A percentile compares a stretch with the other conserved stretches of the same genome.
These are phyloP conservation scores for Pachymerium ferrugineum DNA, from an alignment of 2,888 invertebrate genomes.

Conservation along the genomic window DNA sequence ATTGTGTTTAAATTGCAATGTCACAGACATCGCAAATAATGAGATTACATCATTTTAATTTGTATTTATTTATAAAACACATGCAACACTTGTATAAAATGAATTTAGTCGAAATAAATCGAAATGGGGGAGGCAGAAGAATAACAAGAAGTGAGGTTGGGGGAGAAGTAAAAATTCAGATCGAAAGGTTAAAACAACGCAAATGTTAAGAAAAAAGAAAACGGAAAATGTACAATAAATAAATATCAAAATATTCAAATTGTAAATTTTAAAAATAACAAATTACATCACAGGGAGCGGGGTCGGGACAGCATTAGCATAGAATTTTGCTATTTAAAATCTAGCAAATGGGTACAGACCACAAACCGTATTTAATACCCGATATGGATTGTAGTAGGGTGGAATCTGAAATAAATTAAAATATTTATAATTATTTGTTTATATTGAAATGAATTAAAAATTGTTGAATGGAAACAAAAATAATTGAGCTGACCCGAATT, in stretches of 20 bases:
- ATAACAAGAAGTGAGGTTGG: too few species aligned
- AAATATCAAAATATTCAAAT: background rate
- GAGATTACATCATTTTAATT: too few species aligned
- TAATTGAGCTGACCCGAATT: background rate
- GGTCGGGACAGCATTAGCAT: background rate
- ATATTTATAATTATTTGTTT: background rate
- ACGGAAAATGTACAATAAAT: background rate
- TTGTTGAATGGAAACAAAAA: background rate
- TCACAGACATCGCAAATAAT: too few species aligned
- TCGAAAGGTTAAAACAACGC: too few species aligned
- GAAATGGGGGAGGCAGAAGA: too few species aligned
- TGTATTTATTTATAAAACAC: too few species aligned
- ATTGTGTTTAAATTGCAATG: too few species aligned
- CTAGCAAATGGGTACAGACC: background rate
- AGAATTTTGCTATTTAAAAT: constrained; percentile 7
- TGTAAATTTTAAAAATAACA: background rate
- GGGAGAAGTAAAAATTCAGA: too few species aligned
- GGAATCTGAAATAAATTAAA: background rate
- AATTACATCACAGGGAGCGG: constrained; percentile 1
- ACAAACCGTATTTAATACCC: background rate
- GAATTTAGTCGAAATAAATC: too few species aligned
- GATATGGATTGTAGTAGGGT: background rate
- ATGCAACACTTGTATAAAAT: too few species aligned
- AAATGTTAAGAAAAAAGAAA: background rate
- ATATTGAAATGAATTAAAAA: background rate